phyloP scores from a whole-genome alignment of 2,888 invertebrate species.

The Platynereis dumerilii region DNA sequence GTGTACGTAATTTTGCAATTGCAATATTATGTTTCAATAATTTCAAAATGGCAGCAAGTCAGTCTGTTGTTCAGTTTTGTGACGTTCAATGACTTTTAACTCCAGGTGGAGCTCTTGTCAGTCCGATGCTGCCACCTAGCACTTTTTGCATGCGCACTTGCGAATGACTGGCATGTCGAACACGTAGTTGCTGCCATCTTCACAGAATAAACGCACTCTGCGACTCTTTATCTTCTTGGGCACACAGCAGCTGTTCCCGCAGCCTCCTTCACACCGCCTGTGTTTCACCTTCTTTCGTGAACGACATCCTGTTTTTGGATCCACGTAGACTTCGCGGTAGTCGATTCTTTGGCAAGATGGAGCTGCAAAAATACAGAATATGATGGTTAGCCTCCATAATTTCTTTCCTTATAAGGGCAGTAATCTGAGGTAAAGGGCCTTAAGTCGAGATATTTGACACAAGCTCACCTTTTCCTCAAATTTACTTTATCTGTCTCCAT shows the following conservation, averaged over 20 bases:
- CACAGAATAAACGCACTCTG: conserved; percentile 91
- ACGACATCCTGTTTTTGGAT: conserved; percentile 86
- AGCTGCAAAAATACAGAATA: conserved; percentile 64
- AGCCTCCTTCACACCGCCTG: conserved; percentile 81
- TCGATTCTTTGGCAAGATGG: conserved; percentile 87
- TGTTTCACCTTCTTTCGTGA: conserved; percentile 89
- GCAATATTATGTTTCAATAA: too few relatives aligned
- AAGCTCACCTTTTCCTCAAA: too few relatives aligned
- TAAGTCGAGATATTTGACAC: too few relatives aligned
- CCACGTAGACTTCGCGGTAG: conserved; percentile 82
- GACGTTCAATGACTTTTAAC: too few relatives aligned
- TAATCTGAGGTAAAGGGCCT: too few relatives aligned
- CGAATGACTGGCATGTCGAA: conserved; percentile 96
- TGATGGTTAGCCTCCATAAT: too few relatives aligned
- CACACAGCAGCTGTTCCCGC: conserved; percentile 81
- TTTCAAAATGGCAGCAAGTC: too few relatives aligned
- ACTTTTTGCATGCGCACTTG: conserved; percentile 84
- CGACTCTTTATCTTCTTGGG: conserved; percentile 91
- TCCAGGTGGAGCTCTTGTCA: too few relatives aligned
- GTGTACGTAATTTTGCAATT: too few relatives aligned
- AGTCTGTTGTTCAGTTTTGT: too few relatives aligned
- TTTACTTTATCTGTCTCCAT: too few relatives aligned
- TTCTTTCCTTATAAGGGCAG: too few relatives aligned
- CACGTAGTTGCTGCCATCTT: conserved; percentile 88
- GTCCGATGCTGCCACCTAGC: conserved; percentile 31